Conservation (phyloP, 2,888 invertebrate species). For the Eupithecia inturbata region DNA sequence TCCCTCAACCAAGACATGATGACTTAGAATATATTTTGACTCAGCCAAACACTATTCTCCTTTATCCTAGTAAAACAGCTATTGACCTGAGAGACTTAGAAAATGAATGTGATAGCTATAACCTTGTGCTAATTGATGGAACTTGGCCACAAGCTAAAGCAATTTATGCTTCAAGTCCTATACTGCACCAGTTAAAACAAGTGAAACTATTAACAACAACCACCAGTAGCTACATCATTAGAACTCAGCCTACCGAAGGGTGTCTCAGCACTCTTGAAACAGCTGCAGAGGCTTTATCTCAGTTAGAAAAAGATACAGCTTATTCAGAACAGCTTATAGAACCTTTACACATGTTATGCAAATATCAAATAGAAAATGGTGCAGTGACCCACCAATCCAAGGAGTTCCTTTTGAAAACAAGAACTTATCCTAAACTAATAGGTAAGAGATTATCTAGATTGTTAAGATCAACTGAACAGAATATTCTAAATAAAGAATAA, state of each 20-base stretch:
- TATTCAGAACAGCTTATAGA: conserved; percentile 88
- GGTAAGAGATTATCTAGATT: conserved; percentile 88
- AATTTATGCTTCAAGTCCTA: conserved; percentile 92
- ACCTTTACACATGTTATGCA: conserved; percentile 92
- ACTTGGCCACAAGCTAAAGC: conserved; percentile 98
- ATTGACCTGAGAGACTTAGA: conserved; percentile 85
- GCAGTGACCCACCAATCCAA: conserved; percentile 97
- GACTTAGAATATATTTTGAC: conserved; percentile 87
- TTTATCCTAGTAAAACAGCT: conserved; percentile 92
- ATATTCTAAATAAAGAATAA: conserved; percentile 39
- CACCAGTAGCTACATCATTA: conserved; percentile 94
- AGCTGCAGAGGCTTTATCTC: conserved; percentile 90
- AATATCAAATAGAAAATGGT: conserved; percentile 94
- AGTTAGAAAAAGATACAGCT: conserved; percentile 88
- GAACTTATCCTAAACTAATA: conserved; percentile 90
- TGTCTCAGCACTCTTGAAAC: conserved; percentile 96
- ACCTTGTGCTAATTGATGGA: conserved; percentile 94
- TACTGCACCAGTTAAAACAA: conserved; percentile 89
- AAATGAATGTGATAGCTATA: conserved; percentile 84
- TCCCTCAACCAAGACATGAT: conserved; percentile 88
- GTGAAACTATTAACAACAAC: conserved; percentile 90
- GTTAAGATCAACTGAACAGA: conserved; percentile 64
- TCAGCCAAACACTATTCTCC: conserved; percentile 87
- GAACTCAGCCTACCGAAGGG: conserved; percentile 96
- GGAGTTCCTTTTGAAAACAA: conserved; percentile 92